phyloP scores from a whole-genome alignment of 2,113 vertebrate species.

The Poicephalus gulielmi region DNA sequence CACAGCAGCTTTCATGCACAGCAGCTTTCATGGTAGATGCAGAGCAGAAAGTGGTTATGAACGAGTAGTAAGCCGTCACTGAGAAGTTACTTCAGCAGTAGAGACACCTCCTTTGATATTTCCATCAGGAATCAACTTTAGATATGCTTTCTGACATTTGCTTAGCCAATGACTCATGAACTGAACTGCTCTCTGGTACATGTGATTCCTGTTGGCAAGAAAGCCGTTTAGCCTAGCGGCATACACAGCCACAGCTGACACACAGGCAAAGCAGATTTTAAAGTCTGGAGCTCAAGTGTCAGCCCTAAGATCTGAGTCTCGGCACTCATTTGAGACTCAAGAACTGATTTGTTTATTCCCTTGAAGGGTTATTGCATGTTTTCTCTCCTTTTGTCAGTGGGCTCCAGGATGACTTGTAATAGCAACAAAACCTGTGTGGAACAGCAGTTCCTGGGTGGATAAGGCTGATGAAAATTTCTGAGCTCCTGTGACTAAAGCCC shows the following conservation, averaged over 20 bases:
- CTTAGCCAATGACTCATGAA: slow-evolving; percentile 13
- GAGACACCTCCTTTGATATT: slow-evolving; percentile 18
- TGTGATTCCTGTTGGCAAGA: background rate
- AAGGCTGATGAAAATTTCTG: background rate
- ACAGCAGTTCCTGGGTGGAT: background rate
- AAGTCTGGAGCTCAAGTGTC: slow-evolving; percentile 49
- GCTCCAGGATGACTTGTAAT: background rate
- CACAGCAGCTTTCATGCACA: background rate
- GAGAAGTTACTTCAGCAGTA: background rate
- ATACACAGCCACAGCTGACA: background rate
- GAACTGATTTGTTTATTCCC: slow-evolving; percentile 45
- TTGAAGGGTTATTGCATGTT: slow-evolving; percentile 20
- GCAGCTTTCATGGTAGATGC: background rate
- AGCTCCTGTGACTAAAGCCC: background rate
- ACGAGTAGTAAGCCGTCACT: background rate
- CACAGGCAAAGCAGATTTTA: background rate
- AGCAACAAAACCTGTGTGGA: background rate
- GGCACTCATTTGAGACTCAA: background rate
- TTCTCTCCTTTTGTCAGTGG: slow-evolving; percentile 7
- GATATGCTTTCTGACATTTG: slow-evolving; percentile 17
- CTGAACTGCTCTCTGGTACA: background rate
- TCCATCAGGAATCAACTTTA: slow-evolving; percentile 43
- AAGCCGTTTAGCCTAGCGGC: background rate
- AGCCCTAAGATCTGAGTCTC: slow-evolving; percentile 40
- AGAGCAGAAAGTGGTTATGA: background rate